Conservation (phyloP, 2,888 invertebrate species). For the Orthosia gracilis region DNA sequence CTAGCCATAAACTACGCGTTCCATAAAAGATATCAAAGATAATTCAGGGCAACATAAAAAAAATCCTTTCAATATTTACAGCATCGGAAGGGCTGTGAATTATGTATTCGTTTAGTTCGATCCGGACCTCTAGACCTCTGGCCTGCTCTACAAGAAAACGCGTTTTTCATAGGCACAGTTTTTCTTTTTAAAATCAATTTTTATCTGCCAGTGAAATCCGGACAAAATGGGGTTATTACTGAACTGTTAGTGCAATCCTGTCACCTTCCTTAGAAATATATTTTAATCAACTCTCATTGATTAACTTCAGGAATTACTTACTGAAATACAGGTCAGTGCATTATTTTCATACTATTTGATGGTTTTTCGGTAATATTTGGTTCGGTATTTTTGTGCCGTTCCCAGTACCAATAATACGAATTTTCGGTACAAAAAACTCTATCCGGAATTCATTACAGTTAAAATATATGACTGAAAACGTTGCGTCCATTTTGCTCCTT, state of each 20-base stretch:
- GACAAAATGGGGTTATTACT: constrained; percentile 37
- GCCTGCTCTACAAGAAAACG: constrained; percentile 62
- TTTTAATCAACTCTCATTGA: constrained; percentile 28
- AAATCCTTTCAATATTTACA: constrained; percentile 74
- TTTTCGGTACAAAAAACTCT: background rate
- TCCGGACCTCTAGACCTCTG: constrained; percentile 59
- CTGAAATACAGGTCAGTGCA: background rate
- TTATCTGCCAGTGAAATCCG: constrained; percentile 22
- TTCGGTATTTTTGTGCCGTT: background rate
- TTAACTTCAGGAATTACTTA: constrained; percentile 31
- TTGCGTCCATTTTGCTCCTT: too few species aligned
- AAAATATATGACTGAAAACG: too few species aligned
- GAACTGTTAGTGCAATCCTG: constrained; percentile 27
- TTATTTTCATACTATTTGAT: constrained; percentile 19
- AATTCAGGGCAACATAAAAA: constrained; percentile 61
- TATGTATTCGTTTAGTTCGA: constrained; percentile 72
- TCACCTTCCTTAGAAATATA: constrained; percentile 10
- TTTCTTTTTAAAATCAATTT: constrained; percentile 53
- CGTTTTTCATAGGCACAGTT: constrained; percentile 60
- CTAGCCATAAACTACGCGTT: constrained; percentile 50
- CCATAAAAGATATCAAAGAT: constrained; percentile 62
- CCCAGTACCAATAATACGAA: background rate
- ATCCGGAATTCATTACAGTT: too few species aligned
- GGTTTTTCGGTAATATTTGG: background rate
- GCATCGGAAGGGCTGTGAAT: constrained; percentile 70